These are phyloP conservation scores for Apoda limacodes DNA, from an alignment of 2,888 invertebrate genomes.

Conservation along the genomic window DNA sequence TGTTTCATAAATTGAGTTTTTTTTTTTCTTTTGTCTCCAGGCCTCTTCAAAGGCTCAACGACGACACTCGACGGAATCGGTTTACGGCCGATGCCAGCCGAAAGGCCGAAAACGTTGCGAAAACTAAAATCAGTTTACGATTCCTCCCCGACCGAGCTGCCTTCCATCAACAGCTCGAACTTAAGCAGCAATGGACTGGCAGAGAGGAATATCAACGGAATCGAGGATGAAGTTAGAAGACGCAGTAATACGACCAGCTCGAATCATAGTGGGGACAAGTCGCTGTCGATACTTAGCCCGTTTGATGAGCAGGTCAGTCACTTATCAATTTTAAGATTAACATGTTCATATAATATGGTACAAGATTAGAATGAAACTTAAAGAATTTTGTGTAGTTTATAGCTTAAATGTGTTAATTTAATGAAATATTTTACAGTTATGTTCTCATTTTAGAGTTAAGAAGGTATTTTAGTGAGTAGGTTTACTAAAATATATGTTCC, in stretches of 20 bases:
- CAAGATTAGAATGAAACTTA: too few relatives aligned
- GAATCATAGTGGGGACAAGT: constrained; percentile 58
- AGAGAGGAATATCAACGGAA: constrained; percentile 46
- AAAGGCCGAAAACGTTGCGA: constrained; percentile 80
- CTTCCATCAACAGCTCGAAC: constrained; percentile 30
- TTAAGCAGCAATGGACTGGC: constrained; percentile 56
- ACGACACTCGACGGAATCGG: constrained; percentile 75
- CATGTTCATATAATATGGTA: too few relatives aligned
- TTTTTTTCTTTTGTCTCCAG: constrained; percentile 60
- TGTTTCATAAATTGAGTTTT: neutral
- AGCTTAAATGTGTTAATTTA: too few relatives aligned
- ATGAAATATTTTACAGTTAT: too few relatives aligned
- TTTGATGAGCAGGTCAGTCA: constrained; percentile 81
- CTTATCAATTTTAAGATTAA: neutral
- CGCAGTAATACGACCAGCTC: constrained; percentile 54
- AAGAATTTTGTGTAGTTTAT: too few relatives aligned
- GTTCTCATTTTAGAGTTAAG: too few relatives aligned
- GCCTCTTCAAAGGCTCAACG: constrained; percentile 86
- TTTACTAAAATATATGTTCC: too few relatives aligned
- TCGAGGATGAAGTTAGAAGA: constrained; percentile 63
- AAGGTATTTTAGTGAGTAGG: too few relatives aligned
- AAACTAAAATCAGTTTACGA: constrained; percentile 82
- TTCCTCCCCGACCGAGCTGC: constrained; percentile 52
- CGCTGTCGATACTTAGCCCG: constrained; percentile 78
- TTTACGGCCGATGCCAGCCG: constrained; percentile 71